Conservation (phyloP, 2,113 vertebrate species). For the Orthonyx spaldingii region DNA sequence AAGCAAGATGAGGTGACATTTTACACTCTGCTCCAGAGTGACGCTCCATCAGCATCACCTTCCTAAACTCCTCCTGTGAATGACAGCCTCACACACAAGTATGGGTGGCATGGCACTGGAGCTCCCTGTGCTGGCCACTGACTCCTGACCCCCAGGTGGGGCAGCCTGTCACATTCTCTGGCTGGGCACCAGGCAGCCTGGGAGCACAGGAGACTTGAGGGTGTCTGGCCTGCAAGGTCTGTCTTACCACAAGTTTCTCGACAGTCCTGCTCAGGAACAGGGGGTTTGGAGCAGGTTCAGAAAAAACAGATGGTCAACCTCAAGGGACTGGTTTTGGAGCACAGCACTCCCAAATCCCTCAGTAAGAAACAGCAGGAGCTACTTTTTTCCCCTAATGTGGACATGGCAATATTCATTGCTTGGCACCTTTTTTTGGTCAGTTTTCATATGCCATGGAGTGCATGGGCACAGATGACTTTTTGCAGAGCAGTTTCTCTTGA, state of each 20-base stretch:
- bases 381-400: background rate
- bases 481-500: background rate
- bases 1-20: background rate
- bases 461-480: background rate
- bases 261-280: background rate
- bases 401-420: background rate
- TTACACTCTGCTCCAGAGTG: background rate
- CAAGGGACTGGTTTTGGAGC: background rate
- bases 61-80: background rate
- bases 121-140: background rate
- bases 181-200: background rate
- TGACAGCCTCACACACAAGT: background rate
- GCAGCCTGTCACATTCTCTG: background rate
- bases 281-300: conserved; percentile 3
- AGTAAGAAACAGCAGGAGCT: background rate
- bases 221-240: background rate
- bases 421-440: background rate
- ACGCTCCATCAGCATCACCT: background rate
- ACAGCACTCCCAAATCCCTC: background rate
- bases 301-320: conserved; percentile 15
- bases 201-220: background rate
- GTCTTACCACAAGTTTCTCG: background rate
- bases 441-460: background rate
- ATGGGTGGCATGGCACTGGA: background rate
- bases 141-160: background rate